phyloP scores from a whole-genome alignment of 2,113 vertebrate genomes.

The Cyphomyrus plagiostoma region DNA sequence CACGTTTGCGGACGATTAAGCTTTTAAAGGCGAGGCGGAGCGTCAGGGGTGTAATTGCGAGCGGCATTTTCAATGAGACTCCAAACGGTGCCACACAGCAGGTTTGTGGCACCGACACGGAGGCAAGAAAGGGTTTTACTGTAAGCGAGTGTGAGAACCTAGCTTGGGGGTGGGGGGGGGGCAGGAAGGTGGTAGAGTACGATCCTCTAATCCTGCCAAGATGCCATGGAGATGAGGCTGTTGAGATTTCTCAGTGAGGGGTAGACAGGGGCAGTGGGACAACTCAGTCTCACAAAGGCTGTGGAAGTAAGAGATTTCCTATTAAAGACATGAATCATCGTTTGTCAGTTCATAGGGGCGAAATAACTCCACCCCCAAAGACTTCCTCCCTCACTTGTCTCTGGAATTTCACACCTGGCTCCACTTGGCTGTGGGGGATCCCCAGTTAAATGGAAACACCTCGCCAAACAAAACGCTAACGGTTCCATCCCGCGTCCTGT shows the following conservation, averaged over 20 bases:
- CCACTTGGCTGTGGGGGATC: not conserved
- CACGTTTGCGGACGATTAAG: constrained; percentile 48
- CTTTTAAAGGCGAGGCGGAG: constrained; percentile 40
- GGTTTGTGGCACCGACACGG: not conserved
- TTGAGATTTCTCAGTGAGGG: not conserved
- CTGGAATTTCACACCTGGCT: not conserved
- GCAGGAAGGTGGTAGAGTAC: not conserved
- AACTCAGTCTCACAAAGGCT: not conserved
- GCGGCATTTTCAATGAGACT: constrained; percentile 14
- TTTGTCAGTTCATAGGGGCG: not conserved
- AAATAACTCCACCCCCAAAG: not conserved
- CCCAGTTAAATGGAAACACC: not conserved
- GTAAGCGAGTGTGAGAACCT: not conserved
- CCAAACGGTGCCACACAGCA: not conserved
- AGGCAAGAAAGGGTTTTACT: not conserved
- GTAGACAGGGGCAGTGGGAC: not conserved
- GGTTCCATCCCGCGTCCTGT: not conserved
- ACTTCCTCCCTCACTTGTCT: not conserved
- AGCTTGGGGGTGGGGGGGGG: not conserved
- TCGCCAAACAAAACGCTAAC: not conserved
- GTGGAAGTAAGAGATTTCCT: not conserved
- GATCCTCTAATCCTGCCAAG: not conserved
- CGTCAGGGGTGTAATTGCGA: constrained; percentile 49
- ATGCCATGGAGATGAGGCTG: constrained; percentile 8
- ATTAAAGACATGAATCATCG: not conserved